Conservation (phyloP, 1,140 invertebrate species). For the Aphelinus certus region DNA sequence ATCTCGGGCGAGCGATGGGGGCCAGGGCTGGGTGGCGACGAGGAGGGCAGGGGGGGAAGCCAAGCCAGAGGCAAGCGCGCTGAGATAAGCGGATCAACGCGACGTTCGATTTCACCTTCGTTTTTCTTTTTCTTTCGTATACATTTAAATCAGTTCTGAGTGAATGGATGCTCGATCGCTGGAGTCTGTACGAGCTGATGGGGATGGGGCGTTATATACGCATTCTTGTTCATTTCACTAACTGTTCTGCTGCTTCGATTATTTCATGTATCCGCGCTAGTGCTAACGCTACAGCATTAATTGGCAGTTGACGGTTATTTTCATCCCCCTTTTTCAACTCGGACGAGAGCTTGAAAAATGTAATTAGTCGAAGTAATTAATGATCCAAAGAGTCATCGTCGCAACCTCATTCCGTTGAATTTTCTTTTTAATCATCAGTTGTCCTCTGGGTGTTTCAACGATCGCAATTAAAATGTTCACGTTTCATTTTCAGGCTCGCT, state of each 20-base stretch:
- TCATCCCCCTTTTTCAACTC: no score
- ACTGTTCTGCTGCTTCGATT: no score
- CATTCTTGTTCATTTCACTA: not conserved
- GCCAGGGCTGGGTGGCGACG: not conserved
- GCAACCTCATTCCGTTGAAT: no score
- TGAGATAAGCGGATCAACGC: slow-evolving; percentile 25
- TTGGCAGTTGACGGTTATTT: no score
- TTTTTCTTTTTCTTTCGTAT: not conserved
- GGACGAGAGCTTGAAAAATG: no score
- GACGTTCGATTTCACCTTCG: slow-evolving; percentile 31
- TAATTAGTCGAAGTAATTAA: no score
- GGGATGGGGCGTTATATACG: not conserved
- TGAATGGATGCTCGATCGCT: slow-evolving; percentile 7
- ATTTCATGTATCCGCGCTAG: no score
- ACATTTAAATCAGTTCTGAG: slow-evolving; percentile 20
- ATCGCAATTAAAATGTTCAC: slow-evolving; percentile 32
- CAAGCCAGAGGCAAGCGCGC: no score
- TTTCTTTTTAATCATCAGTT: no score
- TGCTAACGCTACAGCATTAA: no score
- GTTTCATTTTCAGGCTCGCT: slow-evolving; percentile 78
- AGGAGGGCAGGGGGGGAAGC: no score
- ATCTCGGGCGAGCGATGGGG: not conserved
- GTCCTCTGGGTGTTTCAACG: slow-evolving; percentile 15
- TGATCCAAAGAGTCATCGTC: not conserved
- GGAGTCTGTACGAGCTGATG: not conserved